Conservation (phyloP, 1,140 invertebrate species). For the Cataglyphis hispanica region DNA sequence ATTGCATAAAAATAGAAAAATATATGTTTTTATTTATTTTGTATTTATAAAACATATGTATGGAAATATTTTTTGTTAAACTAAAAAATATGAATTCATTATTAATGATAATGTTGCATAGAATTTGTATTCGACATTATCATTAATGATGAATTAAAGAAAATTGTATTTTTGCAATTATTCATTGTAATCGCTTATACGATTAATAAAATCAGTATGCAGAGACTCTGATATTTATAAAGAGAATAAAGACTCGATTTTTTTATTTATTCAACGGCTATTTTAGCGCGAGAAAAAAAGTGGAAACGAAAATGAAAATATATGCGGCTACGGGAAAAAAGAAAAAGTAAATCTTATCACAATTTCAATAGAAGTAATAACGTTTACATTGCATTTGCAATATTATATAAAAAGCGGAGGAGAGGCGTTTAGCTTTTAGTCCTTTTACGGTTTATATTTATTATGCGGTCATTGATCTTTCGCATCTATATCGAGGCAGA, state of each 20-base stretch:
- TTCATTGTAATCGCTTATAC: background rate
- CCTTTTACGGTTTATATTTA: conserved; percentile 35
- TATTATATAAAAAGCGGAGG: conserved; percentile 32
- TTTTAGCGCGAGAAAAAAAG: background rate
- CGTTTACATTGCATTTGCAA: background rate
- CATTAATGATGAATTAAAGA: no score
- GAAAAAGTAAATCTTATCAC: background rate
- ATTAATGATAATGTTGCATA: no score
- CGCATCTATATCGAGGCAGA: conserved; percentile 39
- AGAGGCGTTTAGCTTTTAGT: conserved; percentile 25
- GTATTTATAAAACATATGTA: background rate
- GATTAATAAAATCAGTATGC: background rate
- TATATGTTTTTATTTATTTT: no score
- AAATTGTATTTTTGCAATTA: background rate
- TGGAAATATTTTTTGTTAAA: background rate
- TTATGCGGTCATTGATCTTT: conserved; percentile 79
- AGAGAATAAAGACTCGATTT: background rate
- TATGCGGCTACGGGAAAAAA: background rate
- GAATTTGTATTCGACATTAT: background rate
- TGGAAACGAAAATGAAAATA: background rate
- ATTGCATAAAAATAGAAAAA: background rate
- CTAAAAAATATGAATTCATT: no score
- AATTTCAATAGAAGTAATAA: background rate
- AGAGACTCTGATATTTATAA: background rate
- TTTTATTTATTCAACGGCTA: background rate